phyloP scores from a whole-genome alignment of 1,140 invertebrate genomes.

The Neodiprion lecontei region DNA sequence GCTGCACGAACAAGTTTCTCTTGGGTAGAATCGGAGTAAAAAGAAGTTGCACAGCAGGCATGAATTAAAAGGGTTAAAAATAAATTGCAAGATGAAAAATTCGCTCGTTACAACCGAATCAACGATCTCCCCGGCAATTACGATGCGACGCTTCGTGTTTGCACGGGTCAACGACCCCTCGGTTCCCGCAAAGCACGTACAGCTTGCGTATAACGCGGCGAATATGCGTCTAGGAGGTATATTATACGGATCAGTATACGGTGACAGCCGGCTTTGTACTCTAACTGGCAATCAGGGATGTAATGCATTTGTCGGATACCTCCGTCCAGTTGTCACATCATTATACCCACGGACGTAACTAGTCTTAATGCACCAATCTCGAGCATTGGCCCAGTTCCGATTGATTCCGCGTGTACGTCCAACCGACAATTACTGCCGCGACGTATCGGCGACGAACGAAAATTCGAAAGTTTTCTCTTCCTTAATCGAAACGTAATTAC shows the following conservation, averaged over 20 bases:
- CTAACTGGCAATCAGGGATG: constrained; percentile 54
- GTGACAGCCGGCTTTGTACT: constrained; percentile 22
- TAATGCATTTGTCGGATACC: constrained; percentile 53
- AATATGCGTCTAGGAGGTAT: neutral
- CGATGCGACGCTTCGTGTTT: neutral
- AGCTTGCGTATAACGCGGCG: too few species aligned
- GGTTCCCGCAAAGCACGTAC: neutral
- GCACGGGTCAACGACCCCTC: neutral
- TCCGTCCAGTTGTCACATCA: constrained; percentile 16
- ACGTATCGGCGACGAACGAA: neutral
- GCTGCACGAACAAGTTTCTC: too few species aligned
- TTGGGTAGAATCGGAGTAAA: too few species aligned
- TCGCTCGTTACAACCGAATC: too few species aligned
- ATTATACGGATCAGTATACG: neutral
- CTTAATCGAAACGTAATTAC: too few species aligned
- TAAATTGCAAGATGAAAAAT: too few species aligned
- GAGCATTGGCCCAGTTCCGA: neutral
- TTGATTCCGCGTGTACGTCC: neutral
- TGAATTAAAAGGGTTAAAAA: too few species aligned
- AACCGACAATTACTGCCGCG: neutral
- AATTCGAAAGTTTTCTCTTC: too few species aligned
- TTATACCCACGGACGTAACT: constrained; percentile 9
- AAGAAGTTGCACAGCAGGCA: too few species aligned
- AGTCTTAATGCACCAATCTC: constrained; percentile 10
- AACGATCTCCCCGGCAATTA: too few species aligned